Base-by-base conservation (phyloP, 2,113 vertebrate genomes). In the Callorhinus ursinus region DNA sequence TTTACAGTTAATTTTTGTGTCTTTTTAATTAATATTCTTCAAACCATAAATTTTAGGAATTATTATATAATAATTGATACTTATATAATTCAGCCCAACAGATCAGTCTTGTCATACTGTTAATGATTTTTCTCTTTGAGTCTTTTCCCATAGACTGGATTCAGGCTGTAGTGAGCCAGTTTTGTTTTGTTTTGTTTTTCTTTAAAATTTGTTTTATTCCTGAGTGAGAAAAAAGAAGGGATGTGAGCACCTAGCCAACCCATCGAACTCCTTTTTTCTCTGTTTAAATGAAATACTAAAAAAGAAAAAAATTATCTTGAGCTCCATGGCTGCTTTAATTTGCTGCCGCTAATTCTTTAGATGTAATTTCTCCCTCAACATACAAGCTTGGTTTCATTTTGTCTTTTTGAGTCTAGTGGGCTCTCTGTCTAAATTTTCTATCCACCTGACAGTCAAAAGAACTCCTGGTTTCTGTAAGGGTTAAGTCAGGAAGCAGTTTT, bases 401-500 rank as follows among this genome's bases (percentile, higher is more conserved):
- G 28, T 55, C 63, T 81, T 96, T 84, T 14, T 18, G 36, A 82
- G 39, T 92, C 93, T 91, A 95, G 79, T 82, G 87, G 67, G 88
- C 59, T 95, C 74, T 98, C 93, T 91, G 80, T 96, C 90, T 98
- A 95, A 97, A 98, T 98, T 98, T 96, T 98, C 97, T 98, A 94
- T 98, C 89, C 96, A 98, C 97, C 97, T 98, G 97, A 98, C 92
- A 98, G 79, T 98, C 96, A 98, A 98, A 98, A 98, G 97, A 98
- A 98, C 96, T 39, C 31, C 98, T 97, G 85, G 98, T 98, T 98
- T 98, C 98, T 98, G 93, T 72, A 97, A 95, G 96, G 97, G 98
- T 98, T 98, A 98, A 99, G 98, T 98, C 97, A 98, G 98, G 99
- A 99, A 99, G 98, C 98, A 97, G 97, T 99, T 99, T 98, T 98